A percentile compares a stretch with the other conserved stretches of the same genome.
phyloP scores from a whole-genome alignment of 2,113 vertebrate genomes.

The Brienomyrus longianalis region DNA sequence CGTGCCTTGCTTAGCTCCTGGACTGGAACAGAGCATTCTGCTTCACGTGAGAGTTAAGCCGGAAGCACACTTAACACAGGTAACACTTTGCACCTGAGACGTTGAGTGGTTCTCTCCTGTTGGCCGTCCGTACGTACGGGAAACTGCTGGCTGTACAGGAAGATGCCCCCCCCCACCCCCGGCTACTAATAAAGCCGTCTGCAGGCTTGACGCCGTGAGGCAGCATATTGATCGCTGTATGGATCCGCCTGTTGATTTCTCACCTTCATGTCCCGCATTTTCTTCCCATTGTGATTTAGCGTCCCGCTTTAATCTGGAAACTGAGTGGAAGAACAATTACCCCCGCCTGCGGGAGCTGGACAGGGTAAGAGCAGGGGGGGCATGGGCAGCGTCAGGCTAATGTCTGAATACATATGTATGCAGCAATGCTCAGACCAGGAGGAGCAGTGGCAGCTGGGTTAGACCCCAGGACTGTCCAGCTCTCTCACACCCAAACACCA shows the following conservation, averaged over 20 bases:
- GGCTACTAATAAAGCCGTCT: background rate
- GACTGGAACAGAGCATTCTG: background rate
- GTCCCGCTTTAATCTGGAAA: constrained; percentile 98
- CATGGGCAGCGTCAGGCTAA: background rate
- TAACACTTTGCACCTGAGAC: background rate
- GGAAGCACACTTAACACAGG: background rate
- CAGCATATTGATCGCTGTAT: background rate
- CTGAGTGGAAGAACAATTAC: constrained; percentile 98
- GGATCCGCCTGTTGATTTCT: background rate
- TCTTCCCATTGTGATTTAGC: constrained; percentile 55
- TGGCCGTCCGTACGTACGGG: background rate
- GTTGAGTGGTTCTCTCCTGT: background rate
- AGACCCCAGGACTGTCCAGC: background rate
- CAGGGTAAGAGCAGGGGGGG: constrained; percentile 67
- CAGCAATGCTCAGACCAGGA: background rate
- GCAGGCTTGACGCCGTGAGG: background rate
- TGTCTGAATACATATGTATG: background rate
- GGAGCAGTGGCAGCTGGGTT: background rate
- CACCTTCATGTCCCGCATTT: background rate
- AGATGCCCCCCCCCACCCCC: background rate
- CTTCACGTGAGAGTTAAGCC: background rate
- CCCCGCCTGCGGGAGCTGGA: constrained; percentile 92
- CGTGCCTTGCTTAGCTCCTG: background rate
- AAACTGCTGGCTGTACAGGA: background rate
- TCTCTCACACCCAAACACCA: background rate